Conservation (phyloP, 1,140 invertebrate genomes). For the Heliconius eleuchia region DNA sequence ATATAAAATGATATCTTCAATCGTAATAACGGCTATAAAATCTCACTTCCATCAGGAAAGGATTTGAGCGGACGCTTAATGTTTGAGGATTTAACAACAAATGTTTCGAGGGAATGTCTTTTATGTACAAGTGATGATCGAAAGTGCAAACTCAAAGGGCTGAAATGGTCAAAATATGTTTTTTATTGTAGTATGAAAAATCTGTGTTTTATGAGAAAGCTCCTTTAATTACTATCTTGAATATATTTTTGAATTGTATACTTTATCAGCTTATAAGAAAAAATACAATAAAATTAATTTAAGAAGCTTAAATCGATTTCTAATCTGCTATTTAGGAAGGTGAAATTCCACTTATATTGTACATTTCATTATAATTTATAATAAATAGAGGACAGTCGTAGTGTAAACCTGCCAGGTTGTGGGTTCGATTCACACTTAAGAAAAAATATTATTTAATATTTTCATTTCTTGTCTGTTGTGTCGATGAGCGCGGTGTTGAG, state of each 20-base stretch:
- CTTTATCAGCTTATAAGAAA: no score
- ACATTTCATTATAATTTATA: no score
- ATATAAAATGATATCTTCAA: constrained; percentile 4
- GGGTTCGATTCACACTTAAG: no score
- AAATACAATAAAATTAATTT: no score
- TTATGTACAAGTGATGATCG: constrained; percentile 14
- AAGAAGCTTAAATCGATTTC: no score
- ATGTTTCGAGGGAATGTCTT: background rate
- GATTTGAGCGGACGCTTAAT: constrained; percentile 16
- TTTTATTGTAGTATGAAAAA: background rate
- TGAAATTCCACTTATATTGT: no score
- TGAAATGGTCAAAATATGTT: background rate
- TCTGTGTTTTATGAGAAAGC: background rate
- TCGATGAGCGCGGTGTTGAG: no score
- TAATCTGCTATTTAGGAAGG: no score
- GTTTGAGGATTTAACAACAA: constrained; percentile 11
- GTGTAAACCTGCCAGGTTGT: no score
- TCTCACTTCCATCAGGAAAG: constrained; percentile 16
- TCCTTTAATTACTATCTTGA: background rate
- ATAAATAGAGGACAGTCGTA: no score
- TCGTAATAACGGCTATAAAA: constrained; percentile 12
- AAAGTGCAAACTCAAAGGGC: background rate
- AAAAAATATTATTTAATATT: no score
- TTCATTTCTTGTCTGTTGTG: no score
- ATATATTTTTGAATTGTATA: background rate